Conservation (phyloP, 23 tunicate genomes). For the Trididemnum nubilum region DNA sequence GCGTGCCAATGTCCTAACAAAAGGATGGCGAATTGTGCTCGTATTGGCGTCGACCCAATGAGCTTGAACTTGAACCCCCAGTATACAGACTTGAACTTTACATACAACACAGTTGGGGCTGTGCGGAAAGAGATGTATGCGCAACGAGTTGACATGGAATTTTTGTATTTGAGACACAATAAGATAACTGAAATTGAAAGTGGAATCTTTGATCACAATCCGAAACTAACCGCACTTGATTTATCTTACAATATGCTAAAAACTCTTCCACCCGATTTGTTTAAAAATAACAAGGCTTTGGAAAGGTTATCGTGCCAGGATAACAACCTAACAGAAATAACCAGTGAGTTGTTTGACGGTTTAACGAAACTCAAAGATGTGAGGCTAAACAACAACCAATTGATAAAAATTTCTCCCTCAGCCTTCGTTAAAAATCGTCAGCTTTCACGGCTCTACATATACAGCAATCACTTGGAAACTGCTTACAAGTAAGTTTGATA, state of each 20-base stretch:
- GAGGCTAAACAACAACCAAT: conserved; percentile 21
- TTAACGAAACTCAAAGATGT: not conserved
- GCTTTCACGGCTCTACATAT: conserved; percentile 10
- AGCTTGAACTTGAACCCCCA: not conserved
- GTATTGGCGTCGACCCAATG: conserved; percentile 6
- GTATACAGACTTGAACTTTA: conserved; percentile 2
- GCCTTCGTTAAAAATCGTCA: not conserved
- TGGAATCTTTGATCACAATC: conserved; percentile 13
- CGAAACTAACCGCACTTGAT: not conserved
- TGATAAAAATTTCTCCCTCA: not conserved
- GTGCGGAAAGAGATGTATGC: not conserved
- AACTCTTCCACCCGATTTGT: conserved; percentile 3
- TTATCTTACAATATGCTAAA: conserved; percentile 6
- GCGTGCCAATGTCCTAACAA: not conserved
- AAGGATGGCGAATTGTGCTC: not conserved
- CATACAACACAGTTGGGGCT: conserved; percentile 8
- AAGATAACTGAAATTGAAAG: conserved; percentile 1
- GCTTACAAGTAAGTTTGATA: conserved; percentile 32
- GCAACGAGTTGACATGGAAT: not conserved
- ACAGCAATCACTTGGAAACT: conserved; percentile 24
- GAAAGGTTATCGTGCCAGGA: not conserved
- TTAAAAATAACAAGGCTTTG: conserved; percentile 1
- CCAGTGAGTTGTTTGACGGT: conserved; percentile 3
- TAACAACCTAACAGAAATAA: conserved; percentile 32
- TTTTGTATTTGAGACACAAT: conserved; percentile 1